A percentile compares a stretch with the other conserved stretches of the same genome.
Conservation (phyloP, 1,140 invertebrate genomes). For the Zaprionus camerounensis region DNA sequence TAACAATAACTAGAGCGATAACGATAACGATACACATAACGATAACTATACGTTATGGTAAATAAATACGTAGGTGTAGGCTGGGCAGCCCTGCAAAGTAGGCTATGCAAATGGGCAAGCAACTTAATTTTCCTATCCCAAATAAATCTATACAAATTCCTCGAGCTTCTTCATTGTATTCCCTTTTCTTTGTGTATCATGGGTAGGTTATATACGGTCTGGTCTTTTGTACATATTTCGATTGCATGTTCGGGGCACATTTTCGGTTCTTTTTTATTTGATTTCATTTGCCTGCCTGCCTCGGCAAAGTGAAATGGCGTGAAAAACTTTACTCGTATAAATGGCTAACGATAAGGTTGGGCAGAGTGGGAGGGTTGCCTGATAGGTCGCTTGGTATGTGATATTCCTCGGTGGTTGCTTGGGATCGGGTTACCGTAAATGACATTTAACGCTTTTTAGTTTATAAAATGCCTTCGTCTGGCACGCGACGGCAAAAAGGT, state of each 20-base stretch:
- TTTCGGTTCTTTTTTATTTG: constrained; percentile 44
- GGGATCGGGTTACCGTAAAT: constrained; percentile 72
- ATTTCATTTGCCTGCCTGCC: constrained; percentile 17
- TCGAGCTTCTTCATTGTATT: neutral
- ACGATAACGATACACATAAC: constrained; percentile 53
- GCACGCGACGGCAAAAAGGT: constrained; percentile 72
- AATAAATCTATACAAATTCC: constrained; percentile 73
- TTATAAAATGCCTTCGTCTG: constrained; percentile 70
- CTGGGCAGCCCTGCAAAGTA: constrained; percentile 57
- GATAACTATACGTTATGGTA: constrained; percentile 36
- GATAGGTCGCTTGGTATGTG: constrained; percentile 18
- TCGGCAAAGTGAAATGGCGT: constrained; percentile 74
- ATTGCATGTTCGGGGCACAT: constrained; percentile 76
- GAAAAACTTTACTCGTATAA: constrained; percentile 77
- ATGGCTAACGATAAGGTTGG: constrained; percentile 59
- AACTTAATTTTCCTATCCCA: constrained; percentile 69
- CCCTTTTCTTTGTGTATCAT: constrained; percentile 8
- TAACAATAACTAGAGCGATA: constrained; percentile 47
- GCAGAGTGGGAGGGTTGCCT: neutral
- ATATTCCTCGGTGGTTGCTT: constrained; percentile 24
- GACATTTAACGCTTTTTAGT: constrained; percentile 82
- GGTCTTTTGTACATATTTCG: constrained; percentile 37
- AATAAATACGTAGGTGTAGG: constrained; percentile 39
- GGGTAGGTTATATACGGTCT: neutral
- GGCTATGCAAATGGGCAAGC: constrained; percentile 73